phyloP scores from a whole-genome alignment of 2,797 vertebrate genomes.

The Pantherophis alleghaniensis region DNA sequence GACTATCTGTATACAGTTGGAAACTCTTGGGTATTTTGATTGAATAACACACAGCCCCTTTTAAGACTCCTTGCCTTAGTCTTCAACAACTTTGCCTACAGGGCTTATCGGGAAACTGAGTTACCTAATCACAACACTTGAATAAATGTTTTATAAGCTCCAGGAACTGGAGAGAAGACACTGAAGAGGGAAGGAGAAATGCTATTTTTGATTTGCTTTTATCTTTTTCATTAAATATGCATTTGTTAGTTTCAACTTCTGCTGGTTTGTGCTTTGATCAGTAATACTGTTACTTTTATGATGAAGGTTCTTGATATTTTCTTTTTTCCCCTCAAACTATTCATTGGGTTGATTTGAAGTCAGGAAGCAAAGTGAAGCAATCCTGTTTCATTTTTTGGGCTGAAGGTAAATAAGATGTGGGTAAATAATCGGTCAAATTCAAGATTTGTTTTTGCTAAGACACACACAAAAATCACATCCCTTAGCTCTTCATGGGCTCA shows the following conservation, averaged over 20 bases:
- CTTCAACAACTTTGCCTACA: background rate
- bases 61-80: background rate
- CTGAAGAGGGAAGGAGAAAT: slow-evolving; percentile 31
- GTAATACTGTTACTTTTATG: background rate
- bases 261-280: slow-evolving; percentile 26
- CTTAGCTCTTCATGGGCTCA: background rate
- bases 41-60: background rate
- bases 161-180: background rate
- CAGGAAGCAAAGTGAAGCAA: background rate
- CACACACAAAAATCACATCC: background rate
- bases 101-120: background rate
- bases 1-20: background rate
- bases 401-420: background rate
- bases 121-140: background rate
- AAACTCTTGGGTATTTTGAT: background rate
- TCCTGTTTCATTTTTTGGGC: background rate
- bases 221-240: slow-evolving; percentile 29
- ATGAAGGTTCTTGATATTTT: background rate
- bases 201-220: slow-evolving; percentile 37
- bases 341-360: background rate
- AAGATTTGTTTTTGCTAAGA: background rate
- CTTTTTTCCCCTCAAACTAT: background rate
- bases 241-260: slow-evolving; percentile 37
- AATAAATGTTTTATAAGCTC: background rate
- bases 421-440: background rate